Base-by-base conservation (phyloP, 2,797 vertebrate species). In the Anomalospiza imberbis region DNA sequence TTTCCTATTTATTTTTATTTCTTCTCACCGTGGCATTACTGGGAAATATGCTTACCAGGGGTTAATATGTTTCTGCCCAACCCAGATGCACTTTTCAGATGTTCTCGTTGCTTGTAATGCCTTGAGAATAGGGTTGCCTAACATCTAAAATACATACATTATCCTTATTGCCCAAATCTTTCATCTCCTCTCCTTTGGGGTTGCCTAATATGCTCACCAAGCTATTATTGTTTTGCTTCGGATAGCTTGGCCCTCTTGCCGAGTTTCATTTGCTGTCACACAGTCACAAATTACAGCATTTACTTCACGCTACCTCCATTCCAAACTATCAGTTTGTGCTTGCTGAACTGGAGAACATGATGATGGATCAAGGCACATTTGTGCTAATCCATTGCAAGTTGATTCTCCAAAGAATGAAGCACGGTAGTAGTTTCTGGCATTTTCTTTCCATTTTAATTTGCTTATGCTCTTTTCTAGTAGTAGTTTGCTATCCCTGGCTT, bases 201-300 rank as follows among this genome's bases (percentile, higher is more conserved):
- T 42, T 94, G 90, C 84, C 90, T 96, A 96, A 96, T 96, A 93
- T 51, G 67, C 91, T 94, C 95, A 88, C 93, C 87, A 82, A 91
- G 89, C 90, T 93, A 94, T 96, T 96, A 96, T 95, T 96, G 93
- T 96, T 97, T 95, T 96, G 86, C 88, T 94, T 88, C 85, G 80
- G 78, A 91, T 65, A 79, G 66, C 88, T 83, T 80, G 91, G 94
- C 89, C 93, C 93, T 81, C 94, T 97, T 82, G 73, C 93, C 5
- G 91, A 84, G 94, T 96, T 96, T 95, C 95, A 96, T 97, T 97
- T 97, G 89, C 91, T 97, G 95, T 93, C 91, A 94, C 79, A 71
- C 91, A 96, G 94, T 86, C 96, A 95, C 96, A 97, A 97, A 97
- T 97, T 95, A 95, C 95, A 95, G 94, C 96, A 95, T 95, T 97